phyloP scores from a whole-genome alignment of 2,888 invertebrate species.

The Alitta virens region DNA sequence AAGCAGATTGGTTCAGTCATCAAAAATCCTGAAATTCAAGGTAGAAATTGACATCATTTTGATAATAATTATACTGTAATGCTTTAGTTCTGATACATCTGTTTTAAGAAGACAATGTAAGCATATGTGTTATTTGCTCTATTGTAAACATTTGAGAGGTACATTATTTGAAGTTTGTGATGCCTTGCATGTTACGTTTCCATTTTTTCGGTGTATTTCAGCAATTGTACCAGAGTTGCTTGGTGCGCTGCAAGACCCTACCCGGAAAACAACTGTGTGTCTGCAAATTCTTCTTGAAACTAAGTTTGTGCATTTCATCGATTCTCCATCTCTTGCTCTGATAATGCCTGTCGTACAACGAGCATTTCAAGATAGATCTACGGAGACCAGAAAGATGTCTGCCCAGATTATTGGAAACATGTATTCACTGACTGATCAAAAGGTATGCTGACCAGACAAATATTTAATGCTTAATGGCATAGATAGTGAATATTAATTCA shows the following conservation, averaged over 20 bases:
- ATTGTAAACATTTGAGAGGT: too few species aligned
- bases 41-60: constrained; percentile 29
- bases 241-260: constrained; percentile 92
- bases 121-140: too few species aligned
- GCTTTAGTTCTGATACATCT: neutral
- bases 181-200: too few species aligned
- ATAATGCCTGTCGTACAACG: constrained; percentile 99
- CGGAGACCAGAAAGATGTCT: constrained; percentile 98
- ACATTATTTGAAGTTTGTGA: too few species aligned
- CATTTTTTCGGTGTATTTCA: constrained; percentile 27
- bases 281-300: constrained; percentile 75
- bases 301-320: constrained; percentile 97
- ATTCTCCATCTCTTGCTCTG: constrained; percentile 94
- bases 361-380: constrained; percentile 95
- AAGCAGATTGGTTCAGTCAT: constrained; percentile 97
- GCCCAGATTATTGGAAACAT: constrained; percentile 99
- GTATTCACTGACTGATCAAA: constrained; percentile 98
- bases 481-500: too few species aligned
- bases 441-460: too few species aligned
- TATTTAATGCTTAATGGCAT: too few species aligned
- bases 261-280: constrained; percentile 87
- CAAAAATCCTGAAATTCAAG: constrained; percentile 88
- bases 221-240: constrained; percentile 65
- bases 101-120: too few species aligned
- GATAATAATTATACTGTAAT: neutral